These are phyloP conservation scores for Drosophila tristis DNA, from an alignment of 1,140 invertebrate genomes.

Conservation along the genomic window DNA sequence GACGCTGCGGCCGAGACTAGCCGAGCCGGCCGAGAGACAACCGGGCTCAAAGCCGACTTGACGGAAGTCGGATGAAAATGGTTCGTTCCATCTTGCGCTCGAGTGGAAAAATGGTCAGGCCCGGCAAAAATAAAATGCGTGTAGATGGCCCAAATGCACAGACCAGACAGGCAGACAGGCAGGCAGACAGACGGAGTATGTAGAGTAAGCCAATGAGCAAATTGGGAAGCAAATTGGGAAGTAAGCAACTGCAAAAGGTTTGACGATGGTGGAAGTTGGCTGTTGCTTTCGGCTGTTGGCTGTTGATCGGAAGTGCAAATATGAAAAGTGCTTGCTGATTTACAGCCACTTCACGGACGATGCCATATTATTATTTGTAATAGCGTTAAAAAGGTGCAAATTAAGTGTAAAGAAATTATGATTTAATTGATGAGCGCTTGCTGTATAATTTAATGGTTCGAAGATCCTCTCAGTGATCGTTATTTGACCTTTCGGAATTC, in stretches of 20 bases:
- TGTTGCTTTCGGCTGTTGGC: constrained; percentile 5
- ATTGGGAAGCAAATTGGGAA: constrained; percentile 53
- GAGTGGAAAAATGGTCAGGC: constrained; percentile 46
- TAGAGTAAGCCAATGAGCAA: constrained; percentile 81
- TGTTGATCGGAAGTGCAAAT: constrained; percentile 28
- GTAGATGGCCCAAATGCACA: constrained; percentile 30
- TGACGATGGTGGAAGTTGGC: constrained; percentile 17
- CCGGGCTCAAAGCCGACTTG: constrained; percentile 56
- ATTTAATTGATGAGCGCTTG: not conserved
- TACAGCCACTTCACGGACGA: constrained; percentile 13
- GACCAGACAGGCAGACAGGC: not conserved
- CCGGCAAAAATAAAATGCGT: constrained; percentile 46
- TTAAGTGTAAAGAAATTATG: constrained; percentile 28
- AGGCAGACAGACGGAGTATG: constrained; percentile 21
- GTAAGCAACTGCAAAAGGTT: not conserved
- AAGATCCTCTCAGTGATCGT: not conserved
- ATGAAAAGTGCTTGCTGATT: constrained; percentile 8
- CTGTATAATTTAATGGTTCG: too few species aligned
- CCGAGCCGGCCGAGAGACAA: constrained; percentile 17
- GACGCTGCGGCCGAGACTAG: not conserved
- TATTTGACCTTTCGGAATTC: not conserved
- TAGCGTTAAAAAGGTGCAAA: constrained; percentile 8
- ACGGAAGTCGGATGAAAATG: constrained; percentile 67
- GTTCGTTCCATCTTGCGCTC: constrained; percentile 3
- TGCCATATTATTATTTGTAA: constrained; percentile 14